Conservation (phyloP, 2,797 vertebrate genomes). For the Capromys pilorides region DNA sequence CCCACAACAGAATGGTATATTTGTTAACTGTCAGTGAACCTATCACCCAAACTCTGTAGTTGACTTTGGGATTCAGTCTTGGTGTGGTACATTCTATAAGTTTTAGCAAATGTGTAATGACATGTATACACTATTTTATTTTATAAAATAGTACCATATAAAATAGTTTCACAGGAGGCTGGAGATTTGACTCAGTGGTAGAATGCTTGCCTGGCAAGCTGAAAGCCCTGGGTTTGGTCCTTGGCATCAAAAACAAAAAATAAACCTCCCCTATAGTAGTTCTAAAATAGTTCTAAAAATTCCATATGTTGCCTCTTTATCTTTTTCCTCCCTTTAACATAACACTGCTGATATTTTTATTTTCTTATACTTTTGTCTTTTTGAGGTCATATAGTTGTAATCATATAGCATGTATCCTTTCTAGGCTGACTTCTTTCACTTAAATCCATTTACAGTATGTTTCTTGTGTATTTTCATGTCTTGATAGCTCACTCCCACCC, state of each 20-base stretch:
- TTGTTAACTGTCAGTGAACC: not conserved
- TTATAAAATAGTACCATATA: not conserved
- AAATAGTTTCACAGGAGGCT: not conserved
- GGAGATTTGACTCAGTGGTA: too few relatives aligned
- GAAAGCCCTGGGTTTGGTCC: too few relatives aligned
- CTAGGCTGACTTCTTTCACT: slow-evolving; percentile 40
- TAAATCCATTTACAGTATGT: not conserved
- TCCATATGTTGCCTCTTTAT: not conserved
- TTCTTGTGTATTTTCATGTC: not conserved
- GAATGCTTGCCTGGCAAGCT: too few relatives aligned
- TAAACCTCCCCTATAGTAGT: too few relatives aligned
- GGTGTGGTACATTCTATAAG: not conserved
- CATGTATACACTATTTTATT: not conserved
- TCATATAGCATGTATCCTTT: not conserved
- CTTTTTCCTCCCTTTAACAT: not conserved
- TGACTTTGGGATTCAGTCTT: not conserved
- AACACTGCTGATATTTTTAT: slow-evolving; percentile 5
- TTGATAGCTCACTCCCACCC: not conserved
- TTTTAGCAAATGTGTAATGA: slow-evolving; percentile 26
- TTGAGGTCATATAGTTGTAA: not conserved
- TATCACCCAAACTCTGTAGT: not conserved
- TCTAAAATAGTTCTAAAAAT: slow-evolving; percentile 54
- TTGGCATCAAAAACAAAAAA: too few relatives aligned
- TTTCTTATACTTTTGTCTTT: slow-evolving; percentile 39
- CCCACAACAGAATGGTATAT: not conserved